These are phyloP conservation scores for Drosophila mercatorum DNA, from an alignment of 2,888 invertebrate species.

Conservation along the genomic window DNA sequence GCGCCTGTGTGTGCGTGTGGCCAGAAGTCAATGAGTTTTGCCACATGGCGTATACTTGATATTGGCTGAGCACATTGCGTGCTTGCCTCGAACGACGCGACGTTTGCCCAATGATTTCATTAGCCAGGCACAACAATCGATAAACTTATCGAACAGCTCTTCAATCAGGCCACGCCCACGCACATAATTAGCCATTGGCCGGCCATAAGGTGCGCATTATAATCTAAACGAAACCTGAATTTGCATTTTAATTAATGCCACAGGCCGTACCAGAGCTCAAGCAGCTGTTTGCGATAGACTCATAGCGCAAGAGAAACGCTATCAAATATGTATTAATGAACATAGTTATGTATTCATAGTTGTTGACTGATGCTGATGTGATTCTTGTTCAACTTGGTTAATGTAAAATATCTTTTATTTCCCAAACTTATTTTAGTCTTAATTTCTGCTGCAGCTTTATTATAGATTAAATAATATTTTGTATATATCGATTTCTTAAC, in stretches of 20 bases:
- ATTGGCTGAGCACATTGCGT: conserved; percentile 52
- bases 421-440: no score
- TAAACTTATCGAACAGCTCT: conserved; percentile 45
- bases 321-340: not conserved
- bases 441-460: no score
- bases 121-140: conserved; percentile 60
- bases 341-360: no score
- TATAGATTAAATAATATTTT: not conserved
- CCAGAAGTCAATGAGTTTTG: conserved; percentile 73
- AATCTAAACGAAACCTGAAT: conserved; percentile 61
- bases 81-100: conserved; percentile 26
- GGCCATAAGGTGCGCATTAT: conserved; percentile 38
- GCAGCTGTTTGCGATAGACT: conserved; percentile 36
- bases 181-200: conserved; percentile 44
- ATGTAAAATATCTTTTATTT: no score
- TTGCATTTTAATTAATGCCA: conserved; percentile 52
- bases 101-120: conserved; percentile 73
- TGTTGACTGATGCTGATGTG: no score
- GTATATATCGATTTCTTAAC: not conserved
- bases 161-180: conserved; percentile 37
- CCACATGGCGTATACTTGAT: conserved; percentile 72
- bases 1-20: conserved; percentile 16
- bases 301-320: not conserved
- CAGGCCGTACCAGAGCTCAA: conserved; percentile 19
- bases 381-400: no score